Evolutionary conservation across 1,140 invertebrate genomes (phyloP).

Genomic region (Diorhabda carinulata): DNA sequence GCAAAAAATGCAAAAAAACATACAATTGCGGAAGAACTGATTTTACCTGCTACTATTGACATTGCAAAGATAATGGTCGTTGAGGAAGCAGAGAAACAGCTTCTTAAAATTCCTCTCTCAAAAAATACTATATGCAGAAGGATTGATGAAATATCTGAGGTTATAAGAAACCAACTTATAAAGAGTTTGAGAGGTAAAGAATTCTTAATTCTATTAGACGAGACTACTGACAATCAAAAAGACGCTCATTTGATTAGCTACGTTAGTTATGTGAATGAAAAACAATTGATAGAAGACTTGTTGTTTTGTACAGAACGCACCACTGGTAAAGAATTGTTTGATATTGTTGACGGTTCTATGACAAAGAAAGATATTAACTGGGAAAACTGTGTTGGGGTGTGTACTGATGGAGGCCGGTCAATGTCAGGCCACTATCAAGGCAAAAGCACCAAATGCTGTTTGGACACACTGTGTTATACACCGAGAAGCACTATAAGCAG

Average conservation of each 20-base stretch:
- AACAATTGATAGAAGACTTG: conserved; percentile 22
- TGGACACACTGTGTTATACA: conserved; percentile 19
- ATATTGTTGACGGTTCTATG: conserved; percentile 35
- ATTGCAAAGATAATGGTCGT: conserved; percentile 16
- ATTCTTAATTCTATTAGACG: conserved; percentile 12
- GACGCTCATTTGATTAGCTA: conserved; percentile 21
- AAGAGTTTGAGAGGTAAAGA: conserved; percentile 13
- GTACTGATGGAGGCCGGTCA: conserved; percentile 9
- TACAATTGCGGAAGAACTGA: no score
- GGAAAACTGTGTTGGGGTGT: no score
- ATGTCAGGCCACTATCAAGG: conserved; percentile 37
- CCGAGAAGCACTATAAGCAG: conserved; percentile 18
- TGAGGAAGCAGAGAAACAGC: conserved; percentile 25
- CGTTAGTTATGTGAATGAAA: conserved; percentile 25
- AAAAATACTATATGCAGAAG: conserved; percentile 25
- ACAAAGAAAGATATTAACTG: not conserved
- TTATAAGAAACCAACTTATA: conserved; percentile 19
- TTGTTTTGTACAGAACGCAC: conserved; percentile 4
- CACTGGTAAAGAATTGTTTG: conserved; percentile 30
- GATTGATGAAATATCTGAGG: conserved; percentile 20
- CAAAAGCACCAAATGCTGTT: conserved; percentile 36
- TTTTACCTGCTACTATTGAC: no score
- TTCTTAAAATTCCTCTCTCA: conserved; percentile 28
- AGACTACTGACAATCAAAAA: conserved; percentile 13
- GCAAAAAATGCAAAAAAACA: no score